Base-by-base conservation (phyloP, 1,140 invertebrate genomes). In the Calephelis virginiensis region DNA sequence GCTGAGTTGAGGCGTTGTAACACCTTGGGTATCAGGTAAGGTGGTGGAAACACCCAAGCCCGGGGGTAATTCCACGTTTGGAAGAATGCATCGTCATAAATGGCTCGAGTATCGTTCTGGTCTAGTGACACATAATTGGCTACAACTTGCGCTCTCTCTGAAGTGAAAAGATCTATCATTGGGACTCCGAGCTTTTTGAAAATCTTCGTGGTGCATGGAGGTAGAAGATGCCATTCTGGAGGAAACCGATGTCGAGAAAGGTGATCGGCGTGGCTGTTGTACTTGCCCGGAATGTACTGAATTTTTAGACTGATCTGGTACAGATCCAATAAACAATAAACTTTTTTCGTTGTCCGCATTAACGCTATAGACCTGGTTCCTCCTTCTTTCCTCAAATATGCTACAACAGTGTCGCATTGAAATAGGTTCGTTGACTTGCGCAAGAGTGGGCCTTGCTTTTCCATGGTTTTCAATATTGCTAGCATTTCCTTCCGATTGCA, bases 321-420 rank as follows among this genome's bases (percentile, higher is more conserved):
- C 0, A 6, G 17, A 14, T 73, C 68, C 59, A 74, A 13, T 9
- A 69, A 13, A 8, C n/a, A 7, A 8, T 68, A 47, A 45, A 66
- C 49, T 7, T 50, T 37, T 37, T 67, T 47, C 47, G 63, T 68
- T 37, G 68, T 8, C 13, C 66, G 7, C 66, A 68, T 63, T 5
- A 70, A 45, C 8, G 63, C 6, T n/a, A 60, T 37, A 13, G 70
- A 68, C n/a, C 56, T 71, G 43, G 70, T 68, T n/a, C 66, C 66
- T 17, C 63, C 66, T 38, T 67, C 64, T 61, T 66, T 63, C 9
- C 61, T 37, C 3, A 67, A 38, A 38, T 63, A 70, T 4, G 73
- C 49, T 7, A 71, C 67, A n/a, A 69, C 74, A 0, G 80, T 83
- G 76, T 83, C 76, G 67, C 76, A 71, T 40, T 82, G 81, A 28